phyloP scores from a whole-genome alignment of 2,797 vertebrate genomes.

The Pseudochirops corinnae region DNA sequence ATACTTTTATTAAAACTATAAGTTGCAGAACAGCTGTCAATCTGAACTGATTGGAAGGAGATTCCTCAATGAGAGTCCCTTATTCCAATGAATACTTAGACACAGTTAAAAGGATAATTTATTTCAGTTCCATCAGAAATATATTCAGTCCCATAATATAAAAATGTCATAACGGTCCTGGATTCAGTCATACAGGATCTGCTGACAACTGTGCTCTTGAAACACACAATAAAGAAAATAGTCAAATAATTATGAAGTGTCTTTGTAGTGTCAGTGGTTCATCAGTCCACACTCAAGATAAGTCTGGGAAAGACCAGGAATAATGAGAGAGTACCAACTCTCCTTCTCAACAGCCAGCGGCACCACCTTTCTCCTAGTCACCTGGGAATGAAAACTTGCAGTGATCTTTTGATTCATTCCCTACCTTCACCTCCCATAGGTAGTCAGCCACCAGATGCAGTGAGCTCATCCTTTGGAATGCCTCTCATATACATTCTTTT shows the following conservation, averaged over 20 bases:
- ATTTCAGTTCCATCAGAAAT: conserved; percentile 52
- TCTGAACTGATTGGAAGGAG: neutral
- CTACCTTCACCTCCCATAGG: neutral
- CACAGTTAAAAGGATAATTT: neutral
- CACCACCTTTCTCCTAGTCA: neutral
- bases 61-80: neutral
- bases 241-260: neutral
- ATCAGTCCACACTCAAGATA: neutral
- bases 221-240: neutral
- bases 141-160: conserved; percentile 44
- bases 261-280: conserved; percentile 4
- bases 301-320: neutral
- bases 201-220: conserved; percentile 12
- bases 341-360: neutral
- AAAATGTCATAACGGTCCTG: neutral
- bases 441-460: neutral
- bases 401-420: neutral
- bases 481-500: neutral
- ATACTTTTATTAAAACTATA: neutral
- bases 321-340: neutral
- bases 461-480: conserved; percentile 15
- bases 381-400: neutral
- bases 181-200: conserved; percentile 11
- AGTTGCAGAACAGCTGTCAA: neutral
- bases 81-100: neutral